Percentiles rank a stretch among this genome's conserved stretches.
phyloP scores from a whole-genome alignment of 2,888 invertebrate species.

The Andrena trimmerana region DNA sequence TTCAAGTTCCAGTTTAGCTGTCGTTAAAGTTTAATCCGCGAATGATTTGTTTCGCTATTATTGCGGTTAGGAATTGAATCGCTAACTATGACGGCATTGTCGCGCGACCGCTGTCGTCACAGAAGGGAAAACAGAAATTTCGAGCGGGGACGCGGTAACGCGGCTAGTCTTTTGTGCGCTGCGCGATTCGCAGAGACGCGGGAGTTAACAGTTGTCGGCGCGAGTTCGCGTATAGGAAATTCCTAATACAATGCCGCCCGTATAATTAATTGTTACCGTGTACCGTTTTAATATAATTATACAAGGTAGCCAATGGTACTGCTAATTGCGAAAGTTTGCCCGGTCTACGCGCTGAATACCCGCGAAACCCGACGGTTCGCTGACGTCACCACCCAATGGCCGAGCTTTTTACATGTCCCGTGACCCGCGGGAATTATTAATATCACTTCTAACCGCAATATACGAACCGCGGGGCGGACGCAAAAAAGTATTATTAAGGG shows the following conservation, averaged over 20 bases:
- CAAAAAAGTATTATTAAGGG: not conserved
- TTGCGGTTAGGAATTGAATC: conserved; percentile 60
- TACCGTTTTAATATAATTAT: conserved; percentile 73
- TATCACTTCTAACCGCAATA: not conserved
- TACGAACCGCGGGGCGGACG: not conserved
- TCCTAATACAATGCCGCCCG: conserved; percentile 65
- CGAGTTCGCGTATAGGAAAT: conserved; percentile 53
- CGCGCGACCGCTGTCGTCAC: not conserved
- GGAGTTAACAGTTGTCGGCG: conserved; percentile 29
- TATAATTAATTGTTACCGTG: conserved; percentile 71
- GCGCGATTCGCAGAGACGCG: conserved; percentile 50
- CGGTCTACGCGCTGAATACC: conserved; percentile 11
- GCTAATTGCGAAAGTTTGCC: conserved; percentile 71
- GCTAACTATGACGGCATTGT: conserved; percentile 55
- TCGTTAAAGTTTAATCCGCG: conserved; percentile 46
- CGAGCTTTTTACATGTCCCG: conserved; percentile 20
- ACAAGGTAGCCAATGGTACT: conserved; percentile 63
- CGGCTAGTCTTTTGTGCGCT: conserved; percentile 9
- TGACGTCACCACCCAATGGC: conserved; percentile 6
- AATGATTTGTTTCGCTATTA: conserved; percentile 52
- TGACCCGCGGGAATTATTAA: conserved; percentile 8
- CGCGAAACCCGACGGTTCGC: not conserved
- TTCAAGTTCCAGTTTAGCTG: not conserved
- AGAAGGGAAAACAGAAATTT: conserved; percentile 28
- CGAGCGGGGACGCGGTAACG: conserved; percentile 1